Base-by-base conservation (phyloP, 1,140 invertebrate genomes). In the Paraescarpia echinospica region DNA sequence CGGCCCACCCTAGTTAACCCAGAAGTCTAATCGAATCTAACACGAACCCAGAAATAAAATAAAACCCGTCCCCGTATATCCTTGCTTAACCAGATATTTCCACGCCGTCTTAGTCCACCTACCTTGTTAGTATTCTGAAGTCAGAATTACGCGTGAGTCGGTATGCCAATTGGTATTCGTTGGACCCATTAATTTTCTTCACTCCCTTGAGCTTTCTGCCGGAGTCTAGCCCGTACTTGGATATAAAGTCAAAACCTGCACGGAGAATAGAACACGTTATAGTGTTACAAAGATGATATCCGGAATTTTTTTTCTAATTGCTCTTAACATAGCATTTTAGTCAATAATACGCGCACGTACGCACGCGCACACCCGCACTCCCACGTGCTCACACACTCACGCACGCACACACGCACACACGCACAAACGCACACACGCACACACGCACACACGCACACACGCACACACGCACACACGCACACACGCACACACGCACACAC, bases 131-230 rank as follows among this genome's bases (percentile, higher is more conserved):
- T 34, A 98, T 94, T 1, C 97, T 97, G 35, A 98, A 95, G 95
- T 98, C 97, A 18, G 97, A 97, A 89, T 97, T 96, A 94, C 96
- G 97, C 90, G 97, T 97, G 34, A 98, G 96, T 93, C 97, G 96
- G 95, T 98, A 98, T 0, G 98, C 98, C 4, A 97, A 97, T 95
- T 98, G 98, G 94, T 98, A 96, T 18, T 97, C 95, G 95, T 97
- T 97, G 0, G 98, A 98, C 1, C 98, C 98, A 92, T 97, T 96
- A 0, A 98, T 98, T 94, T 97, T 96, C 1, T 97, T 97, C 0
- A 98, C 96, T 0, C 97, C 97, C 0, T 97, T 96, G 93, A 97
- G 96, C 93, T 96, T 96, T 33, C 34, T 9, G 0, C 96, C 96
- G 22, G 97, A 94, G 95, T 98, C 98, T 93, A 98, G 95, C 89